A percentile compares a stretch with the other conserved stretches of the same genome.
Evolutionary conservation across 2,888 invertebrate genomes (phyloP).

Genomic region (Epinotia nisella): DNA sequence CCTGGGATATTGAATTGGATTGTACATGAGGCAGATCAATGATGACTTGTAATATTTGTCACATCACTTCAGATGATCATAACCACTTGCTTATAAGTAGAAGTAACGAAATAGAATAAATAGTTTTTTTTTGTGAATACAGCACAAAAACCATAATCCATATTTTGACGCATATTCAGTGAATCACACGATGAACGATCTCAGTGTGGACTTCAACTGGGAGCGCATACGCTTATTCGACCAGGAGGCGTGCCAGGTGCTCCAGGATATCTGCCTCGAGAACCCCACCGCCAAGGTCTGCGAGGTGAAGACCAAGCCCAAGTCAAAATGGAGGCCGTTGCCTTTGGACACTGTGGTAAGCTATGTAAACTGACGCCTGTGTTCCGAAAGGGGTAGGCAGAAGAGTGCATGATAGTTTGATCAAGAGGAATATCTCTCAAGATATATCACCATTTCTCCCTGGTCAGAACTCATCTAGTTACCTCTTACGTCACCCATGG

Average conservation of each 20-base stretch:
- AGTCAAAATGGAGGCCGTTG: slow-evolving; percentile 97
- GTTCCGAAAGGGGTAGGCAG: not conserved
- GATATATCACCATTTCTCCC: no score
- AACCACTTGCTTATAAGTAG: not conserved
- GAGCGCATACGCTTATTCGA: slow-evolving; percentile 94
- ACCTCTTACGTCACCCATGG: not conserved
- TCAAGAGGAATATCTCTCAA: no score
- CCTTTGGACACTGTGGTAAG: slow-evolving; percentile 97
- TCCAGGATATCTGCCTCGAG: slow-evolving; percentile 92
- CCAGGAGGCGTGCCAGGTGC: slow-evolving; percentile 90
- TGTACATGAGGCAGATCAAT: not conserved
- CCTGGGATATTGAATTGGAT: no score
- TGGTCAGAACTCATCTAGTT: not conserved
- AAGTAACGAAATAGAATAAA: not conserved
- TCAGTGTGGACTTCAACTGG: slow-evolving; percentile 95
- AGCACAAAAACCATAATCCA: not conserved
- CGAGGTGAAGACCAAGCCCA: slow-evolving; percentile 92
- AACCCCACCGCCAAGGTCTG: slow-evolving; percentile 89
- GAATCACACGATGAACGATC: slow-evolving; percentile 89
- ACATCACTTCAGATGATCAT: not conserved
- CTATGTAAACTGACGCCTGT: slow-evolving; percentile 48
- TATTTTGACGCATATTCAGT: slow-evolving; percentile 81
- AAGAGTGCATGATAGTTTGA: no score
- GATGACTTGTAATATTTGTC: not conserved
- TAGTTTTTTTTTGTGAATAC: not conserved